Conservation (phyloP, 2,888 invertebrate genomes). For the Cosmia trapezina region DNA sequence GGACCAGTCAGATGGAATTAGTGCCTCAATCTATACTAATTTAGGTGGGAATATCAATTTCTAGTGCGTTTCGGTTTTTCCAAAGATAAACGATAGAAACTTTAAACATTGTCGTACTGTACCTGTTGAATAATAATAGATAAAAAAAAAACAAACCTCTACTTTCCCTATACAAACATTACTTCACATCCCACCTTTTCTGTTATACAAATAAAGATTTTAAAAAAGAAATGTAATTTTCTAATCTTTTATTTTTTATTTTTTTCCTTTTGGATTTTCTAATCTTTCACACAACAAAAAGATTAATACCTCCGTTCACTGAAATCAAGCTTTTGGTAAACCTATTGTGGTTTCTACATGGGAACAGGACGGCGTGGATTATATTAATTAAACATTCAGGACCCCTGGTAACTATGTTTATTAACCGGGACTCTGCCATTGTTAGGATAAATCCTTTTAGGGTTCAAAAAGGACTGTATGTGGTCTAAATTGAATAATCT, state of each 20-base stretch:
- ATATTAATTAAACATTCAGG: constrained; percentile 58
- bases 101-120: no score
- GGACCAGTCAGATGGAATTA: no score
- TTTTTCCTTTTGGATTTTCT: no score
- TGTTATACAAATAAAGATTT: not conserved
- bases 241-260: no score
- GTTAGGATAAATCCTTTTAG: constrained; percentile 46
- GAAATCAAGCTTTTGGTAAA: constrained; percentile 25
- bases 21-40: no score
- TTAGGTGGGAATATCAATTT: no score
- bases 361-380: constrained; percentile 45
- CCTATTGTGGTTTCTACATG: constrained; percentile 7
- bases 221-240: not conserved
- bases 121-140: not conserved
- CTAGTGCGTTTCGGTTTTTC: no score
- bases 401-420: constrained; percentile 30
- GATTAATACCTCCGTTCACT: not conserved
- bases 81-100: no score
- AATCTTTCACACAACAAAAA: not conserved
- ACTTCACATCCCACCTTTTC: not conserved
- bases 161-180: not conserved
- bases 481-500: constrained; percentile 27
- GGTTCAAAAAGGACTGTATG: constrained; percentile 28
- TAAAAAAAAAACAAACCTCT: not conserved
- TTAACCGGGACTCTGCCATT: constrained; percentile 24